phyloP scores from a whole-genome alignment of 2,113 vertebrate species.

The Struthio camelus region DNA sequence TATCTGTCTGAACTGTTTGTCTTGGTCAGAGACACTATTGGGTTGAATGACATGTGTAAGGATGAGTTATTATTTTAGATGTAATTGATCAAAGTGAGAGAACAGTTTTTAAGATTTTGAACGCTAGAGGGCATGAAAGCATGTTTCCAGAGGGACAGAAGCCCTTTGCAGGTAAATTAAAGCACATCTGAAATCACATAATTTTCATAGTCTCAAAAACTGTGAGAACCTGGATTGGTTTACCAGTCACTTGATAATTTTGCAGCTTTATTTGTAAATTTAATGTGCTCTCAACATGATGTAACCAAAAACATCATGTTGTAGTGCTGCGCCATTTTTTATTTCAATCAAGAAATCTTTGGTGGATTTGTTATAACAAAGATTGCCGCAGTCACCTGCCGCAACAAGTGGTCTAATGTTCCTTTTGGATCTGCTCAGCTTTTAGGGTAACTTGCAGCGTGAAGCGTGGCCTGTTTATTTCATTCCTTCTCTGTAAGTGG shows the following conservation, averaged over 20 bases:
- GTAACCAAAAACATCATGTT: accelerated
- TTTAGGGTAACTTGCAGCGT: background rate
- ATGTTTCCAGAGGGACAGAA: background rate
- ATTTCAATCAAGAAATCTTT: background rate
- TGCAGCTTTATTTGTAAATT: background rate
- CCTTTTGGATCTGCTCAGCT: background rate
- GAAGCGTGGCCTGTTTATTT: background rate
- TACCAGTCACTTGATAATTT: background rate
- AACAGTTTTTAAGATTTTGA: background rate
- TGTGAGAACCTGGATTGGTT: background rate
- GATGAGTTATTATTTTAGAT: background rate
- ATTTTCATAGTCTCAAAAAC: background rate
- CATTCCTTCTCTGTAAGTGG: background rate
- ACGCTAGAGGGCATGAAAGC: slow-evolving; percentile 73
- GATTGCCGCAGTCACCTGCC: background rate
- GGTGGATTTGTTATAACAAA: background rate
- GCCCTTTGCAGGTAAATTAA: background rate
- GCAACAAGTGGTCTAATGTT: background rate
- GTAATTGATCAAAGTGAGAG: background rate
- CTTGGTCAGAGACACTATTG: background rate
- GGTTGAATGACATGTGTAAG: background rate
- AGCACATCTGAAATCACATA: background rate
- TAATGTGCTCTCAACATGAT: background rate
- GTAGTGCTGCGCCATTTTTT: background rate
- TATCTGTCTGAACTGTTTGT: background rate